These are phyloP conservation scores for Trachops cirrhosus DNA, from an alignment of 2,797 vertebrate species.

Conservation along the genomic window DNA sequence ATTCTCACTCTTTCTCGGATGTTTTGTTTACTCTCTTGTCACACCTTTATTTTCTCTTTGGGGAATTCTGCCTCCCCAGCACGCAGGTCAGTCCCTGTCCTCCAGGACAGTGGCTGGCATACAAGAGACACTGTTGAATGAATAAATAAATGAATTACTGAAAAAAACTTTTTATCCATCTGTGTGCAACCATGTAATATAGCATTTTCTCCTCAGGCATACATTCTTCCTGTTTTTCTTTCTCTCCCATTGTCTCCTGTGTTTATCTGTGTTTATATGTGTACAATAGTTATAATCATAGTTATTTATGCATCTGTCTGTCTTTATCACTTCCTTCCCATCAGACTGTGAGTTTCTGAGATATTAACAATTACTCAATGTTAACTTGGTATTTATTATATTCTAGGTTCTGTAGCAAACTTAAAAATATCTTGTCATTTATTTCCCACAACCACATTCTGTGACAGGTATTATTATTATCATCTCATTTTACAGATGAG, in stretches of 20 bases:
- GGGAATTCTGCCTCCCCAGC: neutral
- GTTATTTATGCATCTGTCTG: conserved; percentile 9
- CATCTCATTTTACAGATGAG: conserved; percentile 50
- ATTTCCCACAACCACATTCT: neutral
- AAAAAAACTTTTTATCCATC: neutral
- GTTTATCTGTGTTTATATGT: neutral
- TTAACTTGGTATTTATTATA: conserved; percentile 28
- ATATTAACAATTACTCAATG: neutral
- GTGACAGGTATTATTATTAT: conserved; percentile 17
- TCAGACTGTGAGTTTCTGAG: neutral
- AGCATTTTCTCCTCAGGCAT: neutral
- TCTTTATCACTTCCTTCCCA: neutral
- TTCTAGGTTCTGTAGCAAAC: conserved; percentile 14
- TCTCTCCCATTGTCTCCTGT: neutral
- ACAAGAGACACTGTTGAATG: neutral
- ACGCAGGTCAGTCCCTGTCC: neutral
- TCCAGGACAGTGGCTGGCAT: too few species aligned
- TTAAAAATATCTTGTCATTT: conserved; percentile 5
- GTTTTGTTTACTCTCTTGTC: neutral
- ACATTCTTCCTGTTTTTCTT: neutral
- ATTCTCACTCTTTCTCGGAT: neutral
- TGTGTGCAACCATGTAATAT: neutral
- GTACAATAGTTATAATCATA: neutral
- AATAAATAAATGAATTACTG: neutral
- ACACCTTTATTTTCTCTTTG: neutral